These are phyloP conservation scores for Bothrops jararaca DNA, from an alignment of 2,113 vertebrate genomes.

Conservation along the genomic window DNA sequence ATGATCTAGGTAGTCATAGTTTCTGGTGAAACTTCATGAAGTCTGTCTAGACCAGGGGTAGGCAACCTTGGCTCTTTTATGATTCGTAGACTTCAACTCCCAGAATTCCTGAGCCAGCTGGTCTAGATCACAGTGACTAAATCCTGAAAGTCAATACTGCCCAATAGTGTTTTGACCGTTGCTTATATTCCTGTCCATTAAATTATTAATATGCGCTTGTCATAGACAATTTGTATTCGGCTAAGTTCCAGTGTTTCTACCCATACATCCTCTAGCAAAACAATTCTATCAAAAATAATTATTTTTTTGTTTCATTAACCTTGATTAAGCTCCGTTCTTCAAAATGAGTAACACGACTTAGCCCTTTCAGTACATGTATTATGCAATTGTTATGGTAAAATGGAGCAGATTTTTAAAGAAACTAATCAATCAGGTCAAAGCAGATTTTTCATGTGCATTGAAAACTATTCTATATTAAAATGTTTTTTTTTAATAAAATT, in stretches of 20 bases:
- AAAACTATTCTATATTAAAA: neutral
- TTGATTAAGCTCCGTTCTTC: neutral
- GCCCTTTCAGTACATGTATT: neutral
- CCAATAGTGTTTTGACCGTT: neutral
- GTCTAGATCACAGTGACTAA: neutral
- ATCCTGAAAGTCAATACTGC: neutral
- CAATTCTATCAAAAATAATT: neutral
- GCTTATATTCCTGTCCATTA: neutral
- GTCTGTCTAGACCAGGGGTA: neutral
- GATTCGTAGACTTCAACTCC: too few species aligned
- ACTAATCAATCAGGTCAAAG: neutral
- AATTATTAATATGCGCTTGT: neutral
- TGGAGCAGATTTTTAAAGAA: slow-evolving; percentile 10
- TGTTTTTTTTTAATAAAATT: neutral
- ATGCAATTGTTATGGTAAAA: neutral
- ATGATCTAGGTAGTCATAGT: neutral
- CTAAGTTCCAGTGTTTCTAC: neutral
- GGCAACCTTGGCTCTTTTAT: too few species aligned
- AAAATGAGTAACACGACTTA: neutral
- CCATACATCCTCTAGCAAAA: neutral
- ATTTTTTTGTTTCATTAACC: neutral
- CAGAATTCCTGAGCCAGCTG: too few species aligned
- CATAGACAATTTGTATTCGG: neutral
- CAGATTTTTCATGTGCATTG: neutral
- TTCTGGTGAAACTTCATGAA: neutral